Evolutionary conservation across 2,113 vertebrate species (phyloP).

Genomic region (Cyprinodon variegatus): DNA sequence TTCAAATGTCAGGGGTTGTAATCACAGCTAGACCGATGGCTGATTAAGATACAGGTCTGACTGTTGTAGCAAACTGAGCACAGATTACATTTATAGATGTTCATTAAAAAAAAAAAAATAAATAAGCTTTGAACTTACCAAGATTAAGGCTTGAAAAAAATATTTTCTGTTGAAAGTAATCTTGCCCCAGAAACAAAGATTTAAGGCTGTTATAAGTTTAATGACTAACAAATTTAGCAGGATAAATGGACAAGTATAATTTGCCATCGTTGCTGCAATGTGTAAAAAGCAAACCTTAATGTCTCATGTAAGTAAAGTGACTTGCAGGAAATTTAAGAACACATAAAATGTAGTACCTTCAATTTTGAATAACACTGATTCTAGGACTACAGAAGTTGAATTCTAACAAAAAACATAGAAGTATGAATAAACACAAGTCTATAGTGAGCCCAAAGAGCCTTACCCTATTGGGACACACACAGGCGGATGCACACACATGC

Average conservation of each 20-base stretch:
- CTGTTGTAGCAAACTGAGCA: background rate
- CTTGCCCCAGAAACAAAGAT: background rate
- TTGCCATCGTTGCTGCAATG: background rate
- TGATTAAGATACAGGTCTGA: background rate
- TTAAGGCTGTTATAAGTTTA: background rate
- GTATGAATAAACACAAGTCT: background rate
- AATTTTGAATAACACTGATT: background rate
- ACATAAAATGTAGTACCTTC: no score
- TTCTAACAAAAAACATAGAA: background rate
- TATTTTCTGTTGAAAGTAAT: background rate
- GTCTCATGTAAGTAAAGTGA: background rate
- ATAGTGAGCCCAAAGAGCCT: background rate
- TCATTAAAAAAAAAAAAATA: background rate
- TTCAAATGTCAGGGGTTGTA: background rate
- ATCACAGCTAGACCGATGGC: background rate
- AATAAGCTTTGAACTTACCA: background rate
- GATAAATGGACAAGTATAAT: background rate
- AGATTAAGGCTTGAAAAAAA: background rate
- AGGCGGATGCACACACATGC: background rate
- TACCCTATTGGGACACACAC: constrained; percentile 8
- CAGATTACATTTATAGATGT: background rate
- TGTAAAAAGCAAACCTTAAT: background rate
- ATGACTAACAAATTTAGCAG: background rate
- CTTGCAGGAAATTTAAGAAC: background rate
- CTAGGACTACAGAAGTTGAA: background rate